Base-by-base conservation (phyloP, 2,888 invertebrate species). In the Papilio gigon region DNA sequence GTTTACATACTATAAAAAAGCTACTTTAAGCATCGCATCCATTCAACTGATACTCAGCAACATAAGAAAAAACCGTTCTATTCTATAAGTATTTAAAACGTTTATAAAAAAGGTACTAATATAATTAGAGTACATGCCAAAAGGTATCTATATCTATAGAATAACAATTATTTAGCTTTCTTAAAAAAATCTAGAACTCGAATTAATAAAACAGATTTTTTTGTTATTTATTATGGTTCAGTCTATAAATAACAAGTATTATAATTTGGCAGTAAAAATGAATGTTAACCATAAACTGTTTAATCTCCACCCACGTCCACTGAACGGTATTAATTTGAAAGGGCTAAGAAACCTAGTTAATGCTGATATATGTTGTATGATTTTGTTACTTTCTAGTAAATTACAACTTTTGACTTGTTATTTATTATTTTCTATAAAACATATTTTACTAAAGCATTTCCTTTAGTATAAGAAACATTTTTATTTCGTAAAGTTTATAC, bases 181-280 rank as follows among this genome's bases (percentile, higher is more conserved):
- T n/a, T n/a, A n/a, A n/a, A n/a, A n/a, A n/a, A n/a, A n/a, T n/a
- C n/a, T n/a, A n/a, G n/a, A n/a, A n/a, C n/a, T n/a, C n/a, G n/a
- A n/a, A n/a, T n/a, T n/a, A n/a, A n/a, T n/a, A n/a, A n/a, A n/a
- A n/a, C n/a, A n/a, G n/a, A n/a, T n/a, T n/a, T n/a, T n/a, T n/a
- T n/a, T n/a, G n/a, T 11, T 20, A 20, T 17, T 60, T 53, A 65
- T 53, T 50, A n/a, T 61, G 50, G 37, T 67, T 62, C 56, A 30
- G 44, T 63, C 58, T 27, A 64, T 68, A 33, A 47, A 47, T 33
- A 25, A 47, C 9, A 58, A 63, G 17, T 56, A 58, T 44, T 53
- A 6, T 47, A 68, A 60, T 68, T 65, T 59, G 62, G 27, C 25
- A 47, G 50, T 68, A 33, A 40, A 61, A 53, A 60, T 40, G 40